Evolutionary conservation across 2,113 vertebrate species (phyloP).

Genomic region (Urocolius indicus): DNA sequence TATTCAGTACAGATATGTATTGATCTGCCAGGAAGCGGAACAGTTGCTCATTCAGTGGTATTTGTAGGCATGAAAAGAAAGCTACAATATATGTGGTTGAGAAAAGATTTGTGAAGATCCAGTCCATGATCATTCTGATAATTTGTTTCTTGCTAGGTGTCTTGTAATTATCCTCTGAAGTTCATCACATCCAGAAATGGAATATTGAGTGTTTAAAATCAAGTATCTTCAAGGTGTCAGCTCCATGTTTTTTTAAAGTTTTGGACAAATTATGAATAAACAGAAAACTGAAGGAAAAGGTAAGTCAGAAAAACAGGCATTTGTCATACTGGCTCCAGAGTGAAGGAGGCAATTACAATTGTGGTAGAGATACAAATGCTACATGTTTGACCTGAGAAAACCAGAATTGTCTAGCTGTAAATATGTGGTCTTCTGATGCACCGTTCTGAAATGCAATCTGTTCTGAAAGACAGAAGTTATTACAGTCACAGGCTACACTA

Average conservation of each 20-base stretch:
- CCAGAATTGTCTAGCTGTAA: background rate
- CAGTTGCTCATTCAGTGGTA: background rate
- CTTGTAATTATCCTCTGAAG: background rate
- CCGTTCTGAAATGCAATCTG: background rate
- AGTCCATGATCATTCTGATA: background rate
- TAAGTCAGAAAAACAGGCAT: background rate
- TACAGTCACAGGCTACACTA: background rate
- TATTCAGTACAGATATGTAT: background rate
- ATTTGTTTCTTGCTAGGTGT: background rate
- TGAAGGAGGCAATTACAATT: background rate
- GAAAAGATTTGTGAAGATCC: background rate
- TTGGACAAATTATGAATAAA: background rate
- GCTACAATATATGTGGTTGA: background rate
- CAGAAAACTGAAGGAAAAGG: background rate
- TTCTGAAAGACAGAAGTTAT: background rate
- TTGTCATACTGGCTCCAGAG: background rate
- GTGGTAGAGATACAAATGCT: background rate
- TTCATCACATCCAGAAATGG: background rate
- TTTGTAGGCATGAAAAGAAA: background rate
- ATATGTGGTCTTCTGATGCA: background rate
- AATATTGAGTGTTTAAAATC: background rate
- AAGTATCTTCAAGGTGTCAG: background rate
- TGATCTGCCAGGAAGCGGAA: background rate
- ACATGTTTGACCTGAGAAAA: fast-evolving
- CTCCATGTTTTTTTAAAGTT: background rate